Base-by-base conservation (phyloP, 37 sponge, comb jelly and placozoan species). In the Beroe forskalii region DNA sequence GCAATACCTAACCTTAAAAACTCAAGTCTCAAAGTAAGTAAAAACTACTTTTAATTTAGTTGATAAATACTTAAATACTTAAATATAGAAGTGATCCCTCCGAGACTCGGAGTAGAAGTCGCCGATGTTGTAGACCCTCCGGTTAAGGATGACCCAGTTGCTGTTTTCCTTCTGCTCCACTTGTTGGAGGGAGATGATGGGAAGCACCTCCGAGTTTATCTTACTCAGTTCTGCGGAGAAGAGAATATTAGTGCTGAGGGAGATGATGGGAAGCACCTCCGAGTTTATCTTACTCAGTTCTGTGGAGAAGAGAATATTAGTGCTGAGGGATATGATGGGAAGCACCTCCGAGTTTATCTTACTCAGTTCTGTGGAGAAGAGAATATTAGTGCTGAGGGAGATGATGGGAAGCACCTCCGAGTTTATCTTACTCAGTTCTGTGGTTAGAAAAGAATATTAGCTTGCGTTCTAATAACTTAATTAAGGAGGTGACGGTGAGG, bases 161-260 rank as follows among this genome's bases (percentile, higher is more conserved):
- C 75, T 37, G 40, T 72, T 37, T 39, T 72, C 75, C 39, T 72
- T 72, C 37, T 72, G 75, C 30, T 72, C 75, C 20, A 72, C 40
- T 37, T 72, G 75, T 72, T 72, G 75, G 28, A 72, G 37, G 3
- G 75, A 38, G 2, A 72, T 36, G 39, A 39, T 37, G 23, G 75
- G 75, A 14, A 37, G 66, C 4, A 63, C 66, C 25, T 63, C 66
- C 25, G 66, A 28, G 66, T 63, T 63, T 63, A 63, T 63, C 66
- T 63, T 63, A 19, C 66, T 63, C 25, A 63, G 66, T 30, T 63
- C 66, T 63, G 66, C 4, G 66, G 66, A 20, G 25, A n/a, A n/a
- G n/a, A n/a, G n/a, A n/a, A n/a, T n/a, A n/a, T n/a, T n/a, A n/a
- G n/a, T n/a, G n/a, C 60, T 55, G 9, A 55, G 17, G 9, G 9